These are phyloP conservation scores for Monopterus albus DNA, from an alignment of 2,113 vertebrate genomes.

Conservation along the genomic window DNA sequence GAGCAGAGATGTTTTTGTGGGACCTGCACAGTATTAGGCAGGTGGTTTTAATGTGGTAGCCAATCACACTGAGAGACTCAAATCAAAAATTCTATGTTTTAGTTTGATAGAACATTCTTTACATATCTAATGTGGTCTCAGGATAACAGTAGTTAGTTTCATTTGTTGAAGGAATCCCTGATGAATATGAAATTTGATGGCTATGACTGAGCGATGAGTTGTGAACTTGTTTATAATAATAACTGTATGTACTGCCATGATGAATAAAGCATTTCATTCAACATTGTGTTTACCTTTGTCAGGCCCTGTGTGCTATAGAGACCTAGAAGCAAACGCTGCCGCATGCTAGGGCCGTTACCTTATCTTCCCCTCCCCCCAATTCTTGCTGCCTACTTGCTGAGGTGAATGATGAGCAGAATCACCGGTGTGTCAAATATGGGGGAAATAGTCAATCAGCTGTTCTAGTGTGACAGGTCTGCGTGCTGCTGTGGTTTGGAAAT, in stretches of 20 bases:
- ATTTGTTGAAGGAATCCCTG: constrained; percentile 38
- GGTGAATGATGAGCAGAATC: constrained; percentile 75
- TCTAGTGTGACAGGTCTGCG: constrained; percentile 47
- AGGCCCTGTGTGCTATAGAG: constrained; percentile 16
- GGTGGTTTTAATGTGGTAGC: no score
- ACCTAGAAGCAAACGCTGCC: constrained; percentile 56
- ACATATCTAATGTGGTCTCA: constrained; percentile 29
- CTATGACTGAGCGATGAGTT: constrained; percentile 40
- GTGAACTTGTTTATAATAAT: constrained; percentile 36
- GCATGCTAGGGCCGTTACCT: constrained; percentile 52
- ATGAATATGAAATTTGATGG: constrained; percentile 46
- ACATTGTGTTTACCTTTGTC: constrained; percentile 23
- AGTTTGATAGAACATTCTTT: constrained; percentile 28
- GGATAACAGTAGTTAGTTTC: constrained; percentile 23
- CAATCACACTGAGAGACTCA: no score
- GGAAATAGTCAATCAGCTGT: constrained; percentile 74
- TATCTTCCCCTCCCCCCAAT: constrained; percentile 33
- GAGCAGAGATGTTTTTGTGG: no score
- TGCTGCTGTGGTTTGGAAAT: constrained; percentile 54
- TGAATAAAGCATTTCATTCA: constrained; percentile 65
- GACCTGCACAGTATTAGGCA: no score
- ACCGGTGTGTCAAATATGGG: constrained; percentile 73
- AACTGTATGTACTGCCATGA: constrained; percentile 41
- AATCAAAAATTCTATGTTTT: no score
- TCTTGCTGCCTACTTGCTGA: constrained; percentile 64